Evolutionary conservation across 37 sponge, comb jelly and placozoan species (phyloP).

Genomic region (Aplysina aerophoba): DNA sequence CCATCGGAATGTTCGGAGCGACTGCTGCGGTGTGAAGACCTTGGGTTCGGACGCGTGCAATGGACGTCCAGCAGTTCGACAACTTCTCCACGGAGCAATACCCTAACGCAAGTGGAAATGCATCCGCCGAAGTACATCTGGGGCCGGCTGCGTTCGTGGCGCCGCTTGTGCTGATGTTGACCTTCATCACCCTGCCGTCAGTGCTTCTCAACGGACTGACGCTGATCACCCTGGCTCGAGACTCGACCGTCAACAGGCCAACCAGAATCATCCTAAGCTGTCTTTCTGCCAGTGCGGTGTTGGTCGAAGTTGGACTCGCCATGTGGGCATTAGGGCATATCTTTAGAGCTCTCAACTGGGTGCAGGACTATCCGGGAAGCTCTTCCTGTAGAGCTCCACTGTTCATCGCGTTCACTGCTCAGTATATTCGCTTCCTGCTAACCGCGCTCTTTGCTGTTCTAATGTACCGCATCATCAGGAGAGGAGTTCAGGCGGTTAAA

Average conservation of each 20-base stretch:
- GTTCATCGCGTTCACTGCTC: background rate
- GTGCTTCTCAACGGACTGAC: background rate
- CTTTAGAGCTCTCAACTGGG: background rate
- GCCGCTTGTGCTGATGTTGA: too few relatives aligned
- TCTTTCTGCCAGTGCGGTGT: background rate
- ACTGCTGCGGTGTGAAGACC: too few relatives aligned
- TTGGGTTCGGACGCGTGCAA: too few relatives aligned
- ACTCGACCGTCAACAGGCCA: background rate
- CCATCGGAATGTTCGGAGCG: too few relatives aligned
- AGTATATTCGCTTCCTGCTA: background rate
- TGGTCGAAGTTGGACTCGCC: background rate
- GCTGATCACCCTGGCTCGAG: background rate
- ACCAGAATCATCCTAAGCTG: background rate
- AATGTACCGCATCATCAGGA: background rate
- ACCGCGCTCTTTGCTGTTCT: background rate
- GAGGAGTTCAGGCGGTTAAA: background rate
- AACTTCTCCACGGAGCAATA: too few relatives aligned
- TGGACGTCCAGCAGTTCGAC: too few relatives aligned
- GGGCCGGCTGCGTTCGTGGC: too few relatives aligned
- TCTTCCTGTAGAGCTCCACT: background rate
- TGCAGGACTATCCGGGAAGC: background rate
- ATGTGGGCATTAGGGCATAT: background rate
- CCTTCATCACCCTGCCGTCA: background rate
- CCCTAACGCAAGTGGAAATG: too few relatives aligned
- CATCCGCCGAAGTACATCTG: too few relatives aligned